A percentile compares a stretch with the other conserved stretches of the same genome.
phyloP scores from a whole-genome alignment of 2,113 vertebrate genomes.

The Oryzias woworae region DNA sequence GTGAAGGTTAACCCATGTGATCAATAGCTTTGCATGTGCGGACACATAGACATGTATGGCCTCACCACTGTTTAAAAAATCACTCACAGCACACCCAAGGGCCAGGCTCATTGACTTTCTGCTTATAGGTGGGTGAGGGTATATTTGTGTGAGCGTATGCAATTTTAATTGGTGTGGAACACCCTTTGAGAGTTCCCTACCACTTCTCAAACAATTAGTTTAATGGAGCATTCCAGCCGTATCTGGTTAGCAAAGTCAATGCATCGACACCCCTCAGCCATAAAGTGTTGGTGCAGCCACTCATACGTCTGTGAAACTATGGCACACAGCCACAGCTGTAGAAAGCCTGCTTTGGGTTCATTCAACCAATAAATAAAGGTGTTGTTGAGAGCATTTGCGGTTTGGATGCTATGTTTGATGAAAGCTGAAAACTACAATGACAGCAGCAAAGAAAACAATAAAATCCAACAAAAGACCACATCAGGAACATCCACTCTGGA shows the following conservation, averaged over 20 bases:
- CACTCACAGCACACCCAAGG: conserved; percentile 32
- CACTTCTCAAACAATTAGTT: conserved; percentile 70
- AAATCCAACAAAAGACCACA: too few relatives aligned
- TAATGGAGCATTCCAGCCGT: conserved; percentile 66
- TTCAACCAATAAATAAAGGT: conserved; percentile 4
- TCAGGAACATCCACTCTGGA: too few relatives aligned
- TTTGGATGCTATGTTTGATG: neutral
- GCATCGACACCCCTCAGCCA: conserved; percentile 52
- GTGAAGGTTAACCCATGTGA: conserved; percentile 51
- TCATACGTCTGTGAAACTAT: conserved; percentile 28
- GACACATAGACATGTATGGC: conserved; percentile 29
- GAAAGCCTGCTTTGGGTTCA: conserved; percentile 21
- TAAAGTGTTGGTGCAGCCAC: conserved; percentile 47
- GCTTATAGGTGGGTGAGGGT: conserved; percentile 35
- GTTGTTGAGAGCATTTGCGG: neutral
- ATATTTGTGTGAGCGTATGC: conserved; percentile 20
- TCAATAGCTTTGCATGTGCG: conserved; percentile 47
- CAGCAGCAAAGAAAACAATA: neutral
- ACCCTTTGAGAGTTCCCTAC: conserved; percentile 48
- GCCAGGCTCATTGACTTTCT: conserved; percentile 46
- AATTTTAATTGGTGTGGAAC: conserved; percentile 60
- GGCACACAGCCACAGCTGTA: neutral
- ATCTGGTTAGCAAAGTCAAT: conserved; percentile 69
- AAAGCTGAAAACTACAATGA: neutral
- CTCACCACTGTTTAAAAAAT: conserved; percentile 45